phyloP scores from a whole-genome alignment of 2,797 vertebrate genomes.

The Orestias chungarensis region DNA sequence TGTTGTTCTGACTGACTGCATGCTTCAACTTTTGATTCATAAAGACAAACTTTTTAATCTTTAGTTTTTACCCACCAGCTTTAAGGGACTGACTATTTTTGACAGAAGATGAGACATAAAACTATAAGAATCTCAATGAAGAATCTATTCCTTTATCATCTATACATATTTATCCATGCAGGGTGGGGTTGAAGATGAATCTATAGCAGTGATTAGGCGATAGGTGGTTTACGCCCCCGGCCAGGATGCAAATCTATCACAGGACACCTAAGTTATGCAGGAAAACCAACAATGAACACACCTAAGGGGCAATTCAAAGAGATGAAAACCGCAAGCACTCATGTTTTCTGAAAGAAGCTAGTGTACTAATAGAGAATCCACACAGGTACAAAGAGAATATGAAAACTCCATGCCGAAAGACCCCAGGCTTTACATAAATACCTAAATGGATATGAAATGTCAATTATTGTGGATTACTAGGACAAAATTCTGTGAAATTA shows the following conservation, averaged over 20 bases:
- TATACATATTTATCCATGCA: not conserved
- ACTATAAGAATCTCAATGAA: not conserved
- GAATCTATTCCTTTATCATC: not conserved
- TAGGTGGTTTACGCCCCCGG: not conserved
- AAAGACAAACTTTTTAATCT: conserved; percentile 2
- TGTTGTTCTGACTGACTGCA: conserved; percentile 22
- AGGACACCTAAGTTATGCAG: no score
- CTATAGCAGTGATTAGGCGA: not conserved
- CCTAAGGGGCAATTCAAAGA: no score
- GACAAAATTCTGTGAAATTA: no score
- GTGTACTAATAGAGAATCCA: no score
- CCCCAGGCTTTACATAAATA: no score
- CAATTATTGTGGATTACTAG: no score
- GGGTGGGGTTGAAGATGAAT: not conserved
- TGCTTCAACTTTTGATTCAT: not conserved
- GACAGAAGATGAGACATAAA: not conserved
- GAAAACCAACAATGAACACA: no score
- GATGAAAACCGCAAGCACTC: no score
- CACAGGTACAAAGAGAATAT: no score
- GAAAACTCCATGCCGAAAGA: not conserved
- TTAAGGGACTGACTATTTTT: not conserved
- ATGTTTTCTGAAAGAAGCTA: no score
- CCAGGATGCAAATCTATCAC: not conserved
- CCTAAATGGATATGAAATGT: no score
- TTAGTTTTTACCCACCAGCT: not conserved